Evolutionary conservation across 2,113 vertebrate species (phyloP), one percentile per base, ranked within the genome.

Genomic region (Dicerorhinus sumatrensis): DNA sequence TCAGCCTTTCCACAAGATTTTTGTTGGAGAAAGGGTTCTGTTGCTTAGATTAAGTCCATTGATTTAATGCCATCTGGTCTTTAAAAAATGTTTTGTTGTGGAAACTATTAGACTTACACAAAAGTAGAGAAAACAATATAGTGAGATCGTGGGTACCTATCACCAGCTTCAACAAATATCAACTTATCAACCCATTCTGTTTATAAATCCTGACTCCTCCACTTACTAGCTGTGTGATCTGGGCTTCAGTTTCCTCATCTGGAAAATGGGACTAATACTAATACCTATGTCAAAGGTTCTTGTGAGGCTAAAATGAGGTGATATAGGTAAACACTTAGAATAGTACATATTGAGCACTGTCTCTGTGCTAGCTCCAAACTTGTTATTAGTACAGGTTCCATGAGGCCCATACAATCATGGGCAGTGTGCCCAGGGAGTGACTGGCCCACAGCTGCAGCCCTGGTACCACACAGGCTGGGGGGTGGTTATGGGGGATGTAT

Each of bases 61-160:
- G 10, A 93, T 56, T 77, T 87, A 89, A 94, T 89, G 18, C 7
- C 94, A 25, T 42, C 51, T n/a, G 65, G 46, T 39, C 46, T 80
- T 97, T 76, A 62, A 96, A 95, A 69, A 92, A 84, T 83, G 14
- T 73, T 80, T 97, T 95, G 89, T 65, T 82, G 33, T 36, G 42
- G 51, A 92, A 82, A 94, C 89, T 93, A 89, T 81, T 92, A 95
- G 65, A n/a, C 39, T 81, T 77, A 70, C 21, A 84, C 9, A 33
- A 91, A 85, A 97, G n/a, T 76, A 73, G n/a, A 91, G 72, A 82
- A 96, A 94, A 77, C 18, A 91, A 36, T 36, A 36, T 27, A 54
- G 81, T 77, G 72, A 91, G 39, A 91, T 73, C 25, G 6, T 54
- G 10, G 54, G 17, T 79, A 31, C 29, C 36, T 79, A 82, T 92